These are phyloP conservation scores for Tineola bisselliella DNA, from an alignment of 2,888 invertebrate genomes.

Conservation along the genomic window DNA sequence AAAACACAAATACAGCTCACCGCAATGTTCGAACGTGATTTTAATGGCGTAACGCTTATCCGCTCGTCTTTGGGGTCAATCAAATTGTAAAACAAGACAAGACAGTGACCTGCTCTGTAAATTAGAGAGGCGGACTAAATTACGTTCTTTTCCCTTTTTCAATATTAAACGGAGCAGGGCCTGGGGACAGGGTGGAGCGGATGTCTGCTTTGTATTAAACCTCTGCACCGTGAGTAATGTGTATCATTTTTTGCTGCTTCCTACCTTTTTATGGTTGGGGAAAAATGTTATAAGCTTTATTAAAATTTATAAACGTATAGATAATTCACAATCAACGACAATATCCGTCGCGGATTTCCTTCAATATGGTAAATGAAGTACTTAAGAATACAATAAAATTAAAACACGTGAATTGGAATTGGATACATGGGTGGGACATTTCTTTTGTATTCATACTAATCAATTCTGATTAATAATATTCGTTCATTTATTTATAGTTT, in stretches of 20 bases:
- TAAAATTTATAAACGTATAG: constrained; percentile 24
- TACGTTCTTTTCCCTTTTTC: constrained; percentile 31
- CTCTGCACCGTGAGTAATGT: constrained; percentile 31
- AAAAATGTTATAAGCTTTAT: constrained; percentile 26
- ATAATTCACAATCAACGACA: constrained; percentile 3
- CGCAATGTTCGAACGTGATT: neutral
- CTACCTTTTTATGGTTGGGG: constrained; percentile 30
- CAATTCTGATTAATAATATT: no score
- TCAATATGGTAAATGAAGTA: neutral
- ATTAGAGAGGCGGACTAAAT: constrained; percentile 29
- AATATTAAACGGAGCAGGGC: constrained; percentile 25
- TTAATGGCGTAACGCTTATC: constrained; percentile 1
- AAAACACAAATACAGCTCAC: neutral
- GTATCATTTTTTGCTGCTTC: constrained; percentile 37
- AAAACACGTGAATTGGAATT: no score
- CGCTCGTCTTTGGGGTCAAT: constrained; percentile 26
- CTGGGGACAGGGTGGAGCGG: constrained; percentile 13
- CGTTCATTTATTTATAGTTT: no score
- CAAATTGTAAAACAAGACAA: constrained; percentile 31
- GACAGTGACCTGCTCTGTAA: constrained; percentile 25
- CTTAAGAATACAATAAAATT: neutral
- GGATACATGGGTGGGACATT: no score
- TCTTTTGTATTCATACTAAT: no score
- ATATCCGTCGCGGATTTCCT: neutral
- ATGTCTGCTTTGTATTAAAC: constrained; percentile 19